These are phyloP conservation scores for Vidua macroura DNA, from an alignment of 2,113 vertebrate genomes.

Conservation along the genomic window DNA sequence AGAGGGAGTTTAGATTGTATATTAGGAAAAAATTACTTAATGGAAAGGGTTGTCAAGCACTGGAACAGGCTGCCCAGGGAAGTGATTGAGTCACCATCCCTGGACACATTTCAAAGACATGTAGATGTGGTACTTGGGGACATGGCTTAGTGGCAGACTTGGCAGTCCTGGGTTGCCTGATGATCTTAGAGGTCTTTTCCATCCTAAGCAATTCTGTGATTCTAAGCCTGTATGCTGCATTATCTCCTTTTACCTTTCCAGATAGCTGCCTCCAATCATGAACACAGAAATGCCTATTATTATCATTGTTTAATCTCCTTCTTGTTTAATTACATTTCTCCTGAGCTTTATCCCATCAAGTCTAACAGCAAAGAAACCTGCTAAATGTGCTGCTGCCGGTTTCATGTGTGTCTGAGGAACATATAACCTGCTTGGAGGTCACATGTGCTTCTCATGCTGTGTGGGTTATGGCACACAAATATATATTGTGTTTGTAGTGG, in stretches of 20 bases:
- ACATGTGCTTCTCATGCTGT: background rate
- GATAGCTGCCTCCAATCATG: background rate
- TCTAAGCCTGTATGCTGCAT: background rate
- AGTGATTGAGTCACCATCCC: background rate
- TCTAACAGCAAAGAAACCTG: background rate
- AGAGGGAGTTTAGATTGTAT: background rate
- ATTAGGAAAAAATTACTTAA: background rate
- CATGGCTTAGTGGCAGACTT: background rate
- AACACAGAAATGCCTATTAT: background rate
- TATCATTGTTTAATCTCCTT: background rate
- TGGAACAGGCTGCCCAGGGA: background rate
- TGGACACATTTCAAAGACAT: background rate
- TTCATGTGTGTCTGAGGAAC: background rate
- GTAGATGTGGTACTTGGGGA: background rate
- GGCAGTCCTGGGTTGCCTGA: background rate
- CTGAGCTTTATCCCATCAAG: background rate
- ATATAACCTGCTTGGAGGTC: background rate
- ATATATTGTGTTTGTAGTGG: background rate
- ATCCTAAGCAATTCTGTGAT: background rate
- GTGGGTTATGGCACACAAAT: background rate
- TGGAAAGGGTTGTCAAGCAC: background rate
- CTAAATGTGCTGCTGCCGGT: background rate
- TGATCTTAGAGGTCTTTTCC: background rate
- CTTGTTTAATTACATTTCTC: background rate
- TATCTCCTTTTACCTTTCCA: background rate